These are phyloP conservation scores for Tamias sibiricus DNA, from an alignment of 2,113 vertebrate species.

Conservation along the genomic window DNA sequence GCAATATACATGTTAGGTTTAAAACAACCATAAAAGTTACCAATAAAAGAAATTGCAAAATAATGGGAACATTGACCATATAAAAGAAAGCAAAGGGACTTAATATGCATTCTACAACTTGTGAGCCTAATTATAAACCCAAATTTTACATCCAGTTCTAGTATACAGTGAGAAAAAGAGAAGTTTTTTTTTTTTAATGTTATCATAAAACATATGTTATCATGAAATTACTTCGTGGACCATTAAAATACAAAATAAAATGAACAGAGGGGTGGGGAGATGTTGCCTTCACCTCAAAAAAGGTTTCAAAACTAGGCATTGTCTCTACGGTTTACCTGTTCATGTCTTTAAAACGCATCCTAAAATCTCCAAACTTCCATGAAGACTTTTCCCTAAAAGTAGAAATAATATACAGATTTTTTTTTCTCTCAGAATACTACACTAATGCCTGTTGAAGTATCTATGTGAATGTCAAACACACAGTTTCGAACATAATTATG, in stretches of 20 bases:
- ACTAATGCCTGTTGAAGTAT: neutral
- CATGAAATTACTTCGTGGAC: neutral
- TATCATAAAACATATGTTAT: neutral
- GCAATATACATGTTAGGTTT: neutral
- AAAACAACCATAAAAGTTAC: neutral
- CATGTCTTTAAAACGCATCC: neutral
- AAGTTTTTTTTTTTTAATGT: neutral
- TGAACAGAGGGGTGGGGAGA: neutral
- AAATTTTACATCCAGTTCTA: slow-evolving; percentile 13
- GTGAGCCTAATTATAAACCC: neutral
- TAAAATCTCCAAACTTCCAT: neutral
- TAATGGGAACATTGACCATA: neutral
- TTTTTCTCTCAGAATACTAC: neutral
- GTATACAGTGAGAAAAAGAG: neutral
- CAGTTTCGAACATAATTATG: neutral
- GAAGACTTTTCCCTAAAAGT: neutral
- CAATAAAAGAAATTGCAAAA: neutral
- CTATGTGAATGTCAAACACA: neutral
- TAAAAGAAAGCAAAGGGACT: neutral
- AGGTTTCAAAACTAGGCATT: neutral
- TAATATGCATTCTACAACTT: neutral
- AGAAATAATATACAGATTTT: neutral
- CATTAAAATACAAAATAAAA: neutral
- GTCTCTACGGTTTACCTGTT: neutral
- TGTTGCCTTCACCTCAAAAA: neutral